A percentile compares a stretch with the other conserved stretches of the same genome.
Evolutionary conservation across 2,888 invertebrate species (phyloP).

Genomic region (Hipparchia sbordonii): DNA sequence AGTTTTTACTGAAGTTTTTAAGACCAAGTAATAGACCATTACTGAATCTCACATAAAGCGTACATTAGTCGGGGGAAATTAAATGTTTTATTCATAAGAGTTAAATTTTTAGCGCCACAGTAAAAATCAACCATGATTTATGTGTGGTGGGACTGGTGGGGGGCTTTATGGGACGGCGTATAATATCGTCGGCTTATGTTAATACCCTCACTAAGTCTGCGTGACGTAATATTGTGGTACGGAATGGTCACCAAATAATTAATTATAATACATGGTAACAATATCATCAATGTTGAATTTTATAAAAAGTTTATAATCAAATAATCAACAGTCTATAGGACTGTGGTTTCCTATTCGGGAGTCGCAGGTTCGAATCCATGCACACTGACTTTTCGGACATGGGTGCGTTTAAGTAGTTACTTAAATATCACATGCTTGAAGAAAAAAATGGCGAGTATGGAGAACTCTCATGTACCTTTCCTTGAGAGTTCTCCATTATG

Average conservation of each 20-base stretch:
- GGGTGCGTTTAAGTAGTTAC: no score
- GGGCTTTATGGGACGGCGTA: conserved; percentile 37
- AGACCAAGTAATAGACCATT: conserved; percentile 19
- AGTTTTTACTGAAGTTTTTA: neutral
- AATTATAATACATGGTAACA: conserved; percentile 3
- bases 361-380: no score
- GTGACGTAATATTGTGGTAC: conserved; percentile 20
- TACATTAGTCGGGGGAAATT: conserved; percentile 55
- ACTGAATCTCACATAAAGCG: conserved; percentile 39
- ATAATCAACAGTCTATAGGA: no score
- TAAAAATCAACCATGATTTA: conserved; percentile 62
- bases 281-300: no score
- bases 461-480: no score
- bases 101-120: conserved; percentile 63
- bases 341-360: no score
- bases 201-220: conserved; percentile 28
- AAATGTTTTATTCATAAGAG: conserved; percentile 75
- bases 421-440: no score
- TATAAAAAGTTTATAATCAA: no score
- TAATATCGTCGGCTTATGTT: conserved; percentile 31
- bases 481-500: no score
- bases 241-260: conserved; percentile 2
- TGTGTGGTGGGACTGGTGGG: conserved; percentile 49
- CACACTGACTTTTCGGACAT: no score
- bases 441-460: no score